A percentile compares a stretch with the other conserved stretches of the same genome.
These are phyloP conservation scores for Aleiodes leptofemur DNA, from an alignment of 2,888 invertebrate genomes.

Conservation along the genomic window DNA sequence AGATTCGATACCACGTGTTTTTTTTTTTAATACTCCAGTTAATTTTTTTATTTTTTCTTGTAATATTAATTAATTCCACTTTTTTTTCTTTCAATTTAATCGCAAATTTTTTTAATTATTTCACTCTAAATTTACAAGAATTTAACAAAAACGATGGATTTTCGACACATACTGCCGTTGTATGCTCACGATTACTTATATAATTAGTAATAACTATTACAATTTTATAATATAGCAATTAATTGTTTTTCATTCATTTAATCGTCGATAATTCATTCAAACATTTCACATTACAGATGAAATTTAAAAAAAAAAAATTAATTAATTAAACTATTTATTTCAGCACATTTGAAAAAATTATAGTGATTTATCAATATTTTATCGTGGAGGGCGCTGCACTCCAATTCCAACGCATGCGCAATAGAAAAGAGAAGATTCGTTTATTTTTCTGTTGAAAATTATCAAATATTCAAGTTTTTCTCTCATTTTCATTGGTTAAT, in stretches of 20 bases:
- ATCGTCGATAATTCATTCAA: neutral
- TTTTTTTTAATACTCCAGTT: conserved; percentile 38
- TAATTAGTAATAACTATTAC: conserved; percentile 21
- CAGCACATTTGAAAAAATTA: neutral
- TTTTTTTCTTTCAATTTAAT: conserved; percentile 9
- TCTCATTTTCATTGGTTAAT: too few species aligned
- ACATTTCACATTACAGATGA: neutral
- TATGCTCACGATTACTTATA: conserved; percentile 14
- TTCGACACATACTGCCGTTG: neutral
- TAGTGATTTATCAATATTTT: conserved; percentile 1
- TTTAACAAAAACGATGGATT: conserved; percentile 31
- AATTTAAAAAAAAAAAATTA: too few species aligned
- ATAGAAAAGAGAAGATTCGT: too few species aligned
- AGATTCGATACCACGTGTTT: conserved; percentile 57
- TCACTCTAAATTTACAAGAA: conserved; percentile 20
- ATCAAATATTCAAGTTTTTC: too few species aligned
- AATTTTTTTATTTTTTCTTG: conserved; percentile 20
- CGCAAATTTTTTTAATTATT: conserved; percentile 22
- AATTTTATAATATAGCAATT: conserved; percentile 3
- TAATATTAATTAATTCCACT: conserved; percentile 33
- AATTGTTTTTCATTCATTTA: neutral
- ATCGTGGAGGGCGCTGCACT: conserved; percentile 3
- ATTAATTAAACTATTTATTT: too few species aligned
- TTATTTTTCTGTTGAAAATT: too few species aligned
- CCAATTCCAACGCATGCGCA: too few species aligned